Base-by-base conservation (phyloP, 2,113 vertebrate genomes). In the Xenus cinereus region DNA sequence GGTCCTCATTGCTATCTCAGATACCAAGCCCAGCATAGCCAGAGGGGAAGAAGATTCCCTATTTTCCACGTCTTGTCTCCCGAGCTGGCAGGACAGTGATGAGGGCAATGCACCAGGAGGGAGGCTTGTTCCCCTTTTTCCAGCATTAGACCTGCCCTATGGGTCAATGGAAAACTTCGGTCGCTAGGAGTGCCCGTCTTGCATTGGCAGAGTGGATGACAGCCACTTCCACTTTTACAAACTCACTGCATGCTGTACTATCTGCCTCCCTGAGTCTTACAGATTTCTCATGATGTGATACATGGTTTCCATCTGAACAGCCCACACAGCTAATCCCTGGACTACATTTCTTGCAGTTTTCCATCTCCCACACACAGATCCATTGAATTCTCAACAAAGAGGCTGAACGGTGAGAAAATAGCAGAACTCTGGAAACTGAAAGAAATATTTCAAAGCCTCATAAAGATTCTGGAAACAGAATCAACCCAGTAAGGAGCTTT, bases 331-430 rank as follows among this genome's bases (percentile, higher is more conserved):
- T 93, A 97, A 97, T 97, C 95, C 94, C 87, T 97, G 97, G 87
- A 95, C 97, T 97, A 95, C 94, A 96, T 97, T 98, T 97, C 97
- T 97, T 75, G 62, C 97, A 91, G 96, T 87, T 97, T 98, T 97
- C 96, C 96, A 96, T 98, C 90, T 97, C 97, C 98, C 97, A 96
- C 98, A 98, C 97, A 98, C 98, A 94, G 84, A 81, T 96, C 97
- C 97, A 96, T 95, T 97, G 97, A 98, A 97, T 98, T 96, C 89
- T 98, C 94, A 97, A 94, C 94, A 97, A 98, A 95, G 94, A 97
- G 76, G 84, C 72, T 83, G 97, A 98, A 96, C 67, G 32, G 86
- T 48, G 45, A 98, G 95, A 97, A 97, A 98, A 97, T 87, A 97
- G 95, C 93, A 93, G 90, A 97, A 74, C 23, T 46, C 81, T 97